A percentile compares a stretch with the other conserved stretches of the same genome.
phyloP scores from a whole-genome alignment of 2,888 invertebrate genomes.

The Drosophila seclusa region DNA sequence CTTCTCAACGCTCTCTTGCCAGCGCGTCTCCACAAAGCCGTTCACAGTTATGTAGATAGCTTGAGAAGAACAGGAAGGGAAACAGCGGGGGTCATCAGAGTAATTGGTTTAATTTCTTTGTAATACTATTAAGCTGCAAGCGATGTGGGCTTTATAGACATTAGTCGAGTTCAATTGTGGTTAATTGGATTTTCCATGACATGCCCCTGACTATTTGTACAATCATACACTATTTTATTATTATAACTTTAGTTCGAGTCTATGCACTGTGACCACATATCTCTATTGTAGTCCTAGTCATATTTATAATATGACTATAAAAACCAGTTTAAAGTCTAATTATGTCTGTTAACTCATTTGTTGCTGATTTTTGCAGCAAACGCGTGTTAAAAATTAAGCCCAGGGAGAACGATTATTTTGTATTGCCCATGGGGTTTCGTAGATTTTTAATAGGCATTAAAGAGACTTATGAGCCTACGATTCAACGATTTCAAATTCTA shows the following conservation, averaged over 20 bases:
- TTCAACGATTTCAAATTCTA: not conserved
- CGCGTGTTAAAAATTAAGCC: not conserved
- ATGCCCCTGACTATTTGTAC: slow-evolving; percentile 21
- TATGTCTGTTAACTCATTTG: not conserved
- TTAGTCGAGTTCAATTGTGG: slow-evolving; percentile 36
- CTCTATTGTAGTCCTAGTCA: not conserved
- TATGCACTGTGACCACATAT: not conserved
- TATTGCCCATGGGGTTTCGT: not conserved
- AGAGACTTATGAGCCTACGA: not conserved
- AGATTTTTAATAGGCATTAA: not conserved
- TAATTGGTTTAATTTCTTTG: slow-evolving; percentile 65
- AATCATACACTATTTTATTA: not conserved
- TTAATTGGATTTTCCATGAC: slow-evolving; percentile 41
- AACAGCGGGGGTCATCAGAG: not conserved
- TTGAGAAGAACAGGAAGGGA: slow-evolving; percentile 31
- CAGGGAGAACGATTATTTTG: not conserved
- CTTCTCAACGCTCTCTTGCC: slow-evolving; percentile 82
- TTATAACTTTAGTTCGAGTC: not conserved
- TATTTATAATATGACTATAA: not conserved
- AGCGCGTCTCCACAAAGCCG: slow-evolving; percentile 83
- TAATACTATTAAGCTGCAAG: slow-evolving; percentile 39
- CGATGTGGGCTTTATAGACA: slow-evolving; percentile 23
- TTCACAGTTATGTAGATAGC: slow-evolving; percentile 83
- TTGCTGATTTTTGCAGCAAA: not conserved
- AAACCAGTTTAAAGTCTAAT: slow-evolving; percentile 44